Base-by-base conservation (phyloP, 2,113 vertebrate species). In the Actinemys pallida region DNA sequence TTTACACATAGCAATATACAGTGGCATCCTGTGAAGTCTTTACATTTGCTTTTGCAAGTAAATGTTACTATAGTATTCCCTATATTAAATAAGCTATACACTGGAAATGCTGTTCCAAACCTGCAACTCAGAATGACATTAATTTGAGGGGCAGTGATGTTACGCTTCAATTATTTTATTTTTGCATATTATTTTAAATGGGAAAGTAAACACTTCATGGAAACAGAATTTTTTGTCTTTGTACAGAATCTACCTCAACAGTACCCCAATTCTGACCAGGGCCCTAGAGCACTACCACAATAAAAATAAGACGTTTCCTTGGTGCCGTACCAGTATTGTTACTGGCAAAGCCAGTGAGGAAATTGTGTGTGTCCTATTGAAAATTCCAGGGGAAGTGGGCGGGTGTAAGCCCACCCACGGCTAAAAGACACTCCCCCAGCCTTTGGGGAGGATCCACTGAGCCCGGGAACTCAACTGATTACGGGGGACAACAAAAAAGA, bases 191-290 rank as follows among this genome's bases (percentile, higher is more conserved):
- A 72, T 45, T 92, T 86, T 9, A 14, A 88, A 76, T 39, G 47
- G 57, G 83, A 93, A 93, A 93, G 84, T 56, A 92, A 93, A 94
- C 92, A 22, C n/a, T 72, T 39, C 3, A 72, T 72, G 19, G 35
- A 72, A 72, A 39, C 35, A 72, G 5, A 39, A 19, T 31, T 17
- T 65, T 86, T 93, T 75, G n/a, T 42, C 12, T 75, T 75, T 75
- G 39, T 1, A 35, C 72, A n/a, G 81, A 53, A 14, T 9, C n/a
- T 82, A 56, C 56, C 16, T 16, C 87, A 96, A 88, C 75, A 35
- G 39, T 47, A 88, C 35, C 10, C 29, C 25, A 65, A 57, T 47
- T 56, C 25, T 29, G 10, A 65, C 17, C 5, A 13, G 76, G 56
- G 47, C 35, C 76, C 62, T 10, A 7, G 82, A 82, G 79, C 57